A percentile compares a stretch with the other conserved stretches of the same genome.
phyloP scores from a whole-genome alignment of 2,797 vertebrate species.

The Taeniopygia guttata region DNA sequence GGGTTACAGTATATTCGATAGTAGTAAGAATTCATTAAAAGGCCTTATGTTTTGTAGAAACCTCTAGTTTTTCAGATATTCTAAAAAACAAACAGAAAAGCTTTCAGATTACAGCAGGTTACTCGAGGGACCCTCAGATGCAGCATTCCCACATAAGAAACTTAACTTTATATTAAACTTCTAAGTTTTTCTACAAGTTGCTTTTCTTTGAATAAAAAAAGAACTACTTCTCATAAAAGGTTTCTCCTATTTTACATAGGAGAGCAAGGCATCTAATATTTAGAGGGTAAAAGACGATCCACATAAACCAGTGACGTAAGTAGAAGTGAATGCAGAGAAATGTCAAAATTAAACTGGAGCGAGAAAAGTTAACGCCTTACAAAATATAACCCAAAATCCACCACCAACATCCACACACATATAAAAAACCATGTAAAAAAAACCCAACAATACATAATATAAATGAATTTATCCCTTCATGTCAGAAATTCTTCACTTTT shows the following conservation, averaged over 20 bases:
- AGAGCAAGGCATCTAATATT: background rate
- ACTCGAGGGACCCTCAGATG: background rate
- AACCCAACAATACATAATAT: background rate
- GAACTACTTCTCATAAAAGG: background rate
- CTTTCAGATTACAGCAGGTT: background rate
- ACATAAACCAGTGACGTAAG: background rate
- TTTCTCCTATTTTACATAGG: background rate
- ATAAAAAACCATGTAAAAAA: background rate
- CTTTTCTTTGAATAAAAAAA: background rate
- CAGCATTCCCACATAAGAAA: background rate
- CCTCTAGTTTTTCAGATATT: background rate
- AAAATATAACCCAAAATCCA: background rate
- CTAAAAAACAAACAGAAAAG: background rate
- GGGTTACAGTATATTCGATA: background rate
- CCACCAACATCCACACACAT: background rate
- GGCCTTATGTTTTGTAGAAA: background rate
- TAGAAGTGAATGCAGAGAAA: background rate
- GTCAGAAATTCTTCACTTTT: background rate
- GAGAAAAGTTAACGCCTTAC: background rate
- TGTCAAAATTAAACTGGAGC: background rate
- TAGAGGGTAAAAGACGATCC: background rate
- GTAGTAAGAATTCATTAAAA: background rate
- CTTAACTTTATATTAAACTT: background rate
- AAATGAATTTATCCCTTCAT: background rate
- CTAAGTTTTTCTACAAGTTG: background rate